Percentiles rank a stretch among this genome's conserved stretches.
Conservation (phyloP, 2,113 vertebrate species). For the Xiphorhynchus elegans region DNA sequence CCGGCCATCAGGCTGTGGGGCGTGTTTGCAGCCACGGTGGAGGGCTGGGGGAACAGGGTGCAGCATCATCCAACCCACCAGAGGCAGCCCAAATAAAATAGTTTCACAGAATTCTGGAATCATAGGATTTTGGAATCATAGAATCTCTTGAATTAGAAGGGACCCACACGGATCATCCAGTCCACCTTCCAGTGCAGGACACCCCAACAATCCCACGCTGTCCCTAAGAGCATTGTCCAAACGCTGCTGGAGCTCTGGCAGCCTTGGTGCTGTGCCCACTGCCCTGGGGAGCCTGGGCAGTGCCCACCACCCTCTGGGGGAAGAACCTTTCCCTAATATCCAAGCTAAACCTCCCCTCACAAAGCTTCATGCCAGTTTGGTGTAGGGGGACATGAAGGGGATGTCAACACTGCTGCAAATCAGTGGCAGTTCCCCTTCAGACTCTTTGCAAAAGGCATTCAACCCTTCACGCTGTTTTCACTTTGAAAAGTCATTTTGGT, state of each 20-base stretch:
- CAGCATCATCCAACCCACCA: fast-evolving
- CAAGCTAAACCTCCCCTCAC: not conserved
- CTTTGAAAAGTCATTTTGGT: not conserved
- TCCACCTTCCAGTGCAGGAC: not conserved
- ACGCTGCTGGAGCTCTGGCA: not conserved
- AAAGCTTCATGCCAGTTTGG: too few relatives aligned
- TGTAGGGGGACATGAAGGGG: too few relatives aligned
- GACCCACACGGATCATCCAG: not conserved
- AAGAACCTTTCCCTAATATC: too few relatives aligned
- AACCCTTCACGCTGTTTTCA: fast-evolving
- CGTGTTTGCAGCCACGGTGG: fast-evolving
- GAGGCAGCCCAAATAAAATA: fast-evolving
- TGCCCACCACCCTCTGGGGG: not conserved
- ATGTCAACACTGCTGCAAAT: not conserved
- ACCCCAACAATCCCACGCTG: not conserved
- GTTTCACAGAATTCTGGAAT: fast-evolving
- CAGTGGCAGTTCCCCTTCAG: not conserved
- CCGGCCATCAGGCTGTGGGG: fast-evolving
- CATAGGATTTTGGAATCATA: fast-evolving
- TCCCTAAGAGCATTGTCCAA: not conserved
- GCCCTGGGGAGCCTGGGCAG: not conserved
- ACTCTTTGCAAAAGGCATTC: not conserved
- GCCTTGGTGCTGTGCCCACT: not conserved
- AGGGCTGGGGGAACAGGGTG: fast-evolving
- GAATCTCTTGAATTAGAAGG: not conserved